These are phyloP conservation scores for Carcharodon carcharias DNA, from an alignment of 2,797 vertebrate species.

Conservation along the genomic window DNA sequence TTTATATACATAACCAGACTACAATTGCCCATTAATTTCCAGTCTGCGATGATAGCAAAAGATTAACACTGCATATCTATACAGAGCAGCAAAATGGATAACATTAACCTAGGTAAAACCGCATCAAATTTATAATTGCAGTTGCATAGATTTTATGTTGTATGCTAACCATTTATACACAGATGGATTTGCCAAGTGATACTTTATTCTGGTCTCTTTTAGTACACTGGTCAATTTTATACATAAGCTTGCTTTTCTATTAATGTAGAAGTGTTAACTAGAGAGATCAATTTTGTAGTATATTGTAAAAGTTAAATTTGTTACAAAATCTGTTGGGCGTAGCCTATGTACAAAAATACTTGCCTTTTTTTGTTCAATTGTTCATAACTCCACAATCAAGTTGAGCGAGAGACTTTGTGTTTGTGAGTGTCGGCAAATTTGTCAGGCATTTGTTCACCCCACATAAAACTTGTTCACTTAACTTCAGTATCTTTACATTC, in stretches of 20 bases:
- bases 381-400: constrained; percentile 30
- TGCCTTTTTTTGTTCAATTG: not conserved
- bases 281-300: constrained; percentile 31
- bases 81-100: constrained; percentile 30
- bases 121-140: constrained; percentile 8
- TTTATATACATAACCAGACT: not conserved
- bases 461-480: constrained; percentile 25
- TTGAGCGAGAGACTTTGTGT: not conserved
- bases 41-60: not conserved
- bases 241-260: constrained; percentile 90
- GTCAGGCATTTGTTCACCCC: not conserved
- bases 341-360: constrained; percentile 17
- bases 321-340: constrained; percentile 23
- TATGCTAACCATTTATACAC: constrained; percentile 33
- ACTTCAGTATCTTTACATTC: constrained; percentile 33
- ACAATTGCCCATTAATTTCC: not conserved
- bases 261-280: constrained; percentile 66
- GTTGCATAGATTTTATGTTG: constrained; percentile 28
- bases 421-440: constrained; percentile 17
- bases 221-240: constrained; percentile 83
- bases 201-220: constrained; percentile 62
- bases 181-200: constrained; percentile 29
- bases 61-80: constrained; percentile 35
- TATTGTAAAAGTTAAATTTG: constrained; percentile 36
- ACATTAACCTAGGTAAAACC: not conserved